Evolutionary conservation across 92 coral and sea anemone species (phyloP), one percentile per base, ranked within the genome.

Genomic region (Metridium senile): DNA sequence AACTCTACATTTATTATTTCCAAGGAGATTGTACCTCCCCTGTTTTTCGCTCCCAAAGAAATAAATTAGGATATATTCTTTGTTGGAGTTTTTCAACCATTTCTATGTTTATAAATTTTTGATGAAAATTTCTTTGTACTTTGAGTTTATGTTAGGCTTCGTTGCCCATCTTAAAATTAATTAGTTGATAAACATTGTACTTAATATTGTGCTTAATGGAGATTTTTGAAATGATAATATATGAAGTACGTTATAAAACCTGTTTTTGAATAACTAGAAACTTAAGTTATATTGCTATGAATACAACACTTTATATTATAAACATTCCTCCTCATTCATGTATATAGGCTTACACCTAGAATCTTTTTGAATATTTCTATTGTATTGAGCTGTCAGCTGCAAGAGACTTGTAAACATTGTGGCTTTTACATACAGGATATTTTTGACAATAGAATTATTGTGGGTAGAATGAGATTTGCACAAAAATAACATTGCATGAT

Each of bases 51-150:
- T n/a, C n/a, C n/a, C n/a, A n/a, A n/a, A n/a, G n/a, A n/a, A n/a
- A n/a, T n/a, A n/a, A n/a, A n/a, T n/a, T n/a, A n/a, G n/a, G n/a
- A n/a, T n/a, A n/a, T n/a, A n/a, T n/a, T n/a, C n/a, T n/a, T n/a
- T n/a, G n/a, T n/a, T n/a, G n/a, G n/a, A n/a, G 61, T 54, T 54
- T 21, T 54, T 20, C 17, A 54, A 54, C 59, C 59, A 20, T 54
- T 54, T 54, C 25, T 2, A 21, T 54, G 59, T 54, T 54, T 54
- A 54, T 54, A 54, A 54, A 54, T 54, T 54, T 54, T 54, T 54
- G 21, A 54, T 54, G 59, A 54, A 54, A 39, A 13, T 54, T 21
- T 54, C 59, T 9, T 54, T 54, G 59, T 54, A 13, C 25, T 54
- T 54, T 21, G 9, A 54, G 59, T 54, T 54, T 54, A 9, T 54